Percentiles rank a stretch among this genome's conserved stretches.
These are phyloP conservation scores for Chelidonichthys spinosus DNA, from an alignment of 2,797 vertebrate genomes.

Conservation along the genomic window DNA sequence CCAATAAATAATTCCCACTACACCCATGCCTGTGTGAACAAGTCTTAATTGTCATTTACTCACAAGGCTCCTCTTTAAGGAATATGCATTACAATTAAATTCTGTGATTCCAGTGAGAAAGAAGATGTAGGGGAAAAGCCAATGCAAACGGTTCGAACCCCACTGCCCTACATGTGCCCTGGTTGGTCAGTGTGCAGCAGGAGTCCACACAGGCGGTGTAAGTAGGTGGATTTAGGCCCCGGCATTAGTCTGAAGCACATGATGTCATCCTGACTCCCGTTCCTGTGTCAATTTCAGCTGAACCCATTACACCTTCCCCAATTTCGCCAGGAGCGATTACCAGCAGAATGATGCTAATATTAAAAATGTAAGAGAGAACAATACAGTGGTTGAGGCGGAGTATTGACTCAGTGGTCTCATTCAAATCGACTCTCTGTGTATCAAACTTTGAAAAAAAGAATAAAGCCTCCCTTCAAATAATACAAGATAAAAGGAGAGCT, in stretches of 20 bases:
- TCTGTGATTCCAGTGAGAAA: not conserved
- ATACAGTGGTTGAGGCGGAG: not conserved
- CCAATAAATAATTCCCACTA: constrained; percentile 62
- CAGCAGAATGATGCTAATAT: not conserved
- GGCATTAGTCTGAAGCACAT: constrained; percentile 76
- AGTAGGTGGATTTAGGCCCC: constrained; percentile 79
- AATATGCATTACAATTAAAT: constrained; percentile 6
- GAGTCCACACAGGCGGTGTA: constrained; percentile 63
- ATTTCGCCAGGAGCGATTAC: not conserved
- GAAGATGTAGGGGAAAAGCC: constrained; percentile 29
- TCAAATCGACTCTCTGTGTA: not conserved
- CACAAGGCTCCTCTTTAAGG: constrained; percentile 29
- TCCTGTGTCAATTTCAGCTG: constrained; percentile 51
- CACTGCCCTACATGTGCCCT: constrained; percentile 77
- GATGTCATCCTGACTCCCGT: constrained; percentile 72
- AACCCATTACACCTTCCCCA: constrained; percentile 13
- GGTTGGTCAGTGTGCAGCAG: constrained; percentile 68
- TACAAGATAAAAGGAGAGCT: constrained; percentile 60
- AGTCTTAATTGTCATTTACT: constrained; percentile 39
- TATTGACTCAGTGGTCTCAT: not conserved
- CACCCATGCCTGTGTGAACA: constrained; percentile 51
- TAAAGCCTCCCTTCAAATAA: constrained; percentile 25
- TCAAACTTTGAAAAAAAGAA: constrained; percentile 15
- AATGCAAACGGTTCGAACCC: constrained; percentile 67
- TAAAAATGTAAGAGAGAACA: not conserved